phyloP scores from a whole-genome alignment of 2,797 vertebrate genomes.

The Silurus aristotelis region DNA sequence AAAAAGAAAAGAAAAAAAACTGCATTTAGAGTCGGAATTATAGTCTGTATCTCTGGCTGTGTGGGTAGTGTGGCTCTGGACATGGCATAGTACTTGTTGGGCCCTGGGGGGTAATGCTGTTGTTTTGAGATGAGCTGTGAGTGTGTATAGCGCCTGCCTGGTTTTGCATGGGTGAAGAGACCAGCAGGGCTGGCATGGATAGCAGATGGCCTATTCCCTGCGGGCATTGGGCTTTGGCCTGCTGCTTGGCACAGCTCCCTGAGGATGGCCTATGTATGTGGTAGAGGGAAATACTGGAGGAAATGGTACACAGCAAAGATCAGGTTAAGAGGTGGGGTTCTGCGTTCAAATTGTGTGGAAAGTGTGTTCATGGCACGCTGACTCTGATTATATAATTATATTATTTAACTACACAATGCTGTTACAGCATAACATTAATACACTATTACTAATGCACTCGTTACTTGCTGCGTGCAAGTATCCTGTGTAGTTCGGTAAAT shows the following conservation, averaged over 20 bases:
- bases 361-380: conserved; percentile 15
- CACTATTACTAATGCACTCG: background rate
- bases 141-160: conserved; percentile 68
- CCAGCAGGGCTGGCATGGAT: conserved; percentile 57
- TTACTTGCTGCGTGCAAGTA: background rate
- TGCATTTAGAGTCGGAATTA: conserved; percentile 48
- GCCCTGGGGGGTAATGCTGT: conserved; percentile 70
- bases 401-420: background rate
- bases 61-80: conserved; percentile 49
- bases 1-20: background rate
- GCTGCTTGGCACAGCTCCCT: conserved; percentile 50
- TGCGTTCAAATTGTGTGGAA: conserved; percentile 51
- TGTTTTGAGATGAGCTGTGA: conserved; percentile 69
- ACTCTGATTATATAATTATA: background rate
- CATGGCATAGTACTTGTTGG: conserved; percentile 65
- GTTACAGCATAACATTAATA: conserved; percentile 9
- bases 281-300: background rate
- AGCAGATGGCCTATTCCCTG: conserved; percentile 73
- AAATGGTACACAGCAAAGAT: background rate
- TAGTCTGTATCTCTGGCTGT: conserved; percentile 48
- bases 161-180: conserved; percentile 31
- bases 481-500: background rate
- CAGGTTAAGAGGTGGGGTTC: conserved; percentile 22
- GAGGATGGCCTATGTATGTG: conserved; percentile 49
- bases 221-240: conserved; percentile 58